phyloP scores from a whole-genome alignment of 2,113 vertebrate genomes.

The Cromileptes altivelis region DNA sequence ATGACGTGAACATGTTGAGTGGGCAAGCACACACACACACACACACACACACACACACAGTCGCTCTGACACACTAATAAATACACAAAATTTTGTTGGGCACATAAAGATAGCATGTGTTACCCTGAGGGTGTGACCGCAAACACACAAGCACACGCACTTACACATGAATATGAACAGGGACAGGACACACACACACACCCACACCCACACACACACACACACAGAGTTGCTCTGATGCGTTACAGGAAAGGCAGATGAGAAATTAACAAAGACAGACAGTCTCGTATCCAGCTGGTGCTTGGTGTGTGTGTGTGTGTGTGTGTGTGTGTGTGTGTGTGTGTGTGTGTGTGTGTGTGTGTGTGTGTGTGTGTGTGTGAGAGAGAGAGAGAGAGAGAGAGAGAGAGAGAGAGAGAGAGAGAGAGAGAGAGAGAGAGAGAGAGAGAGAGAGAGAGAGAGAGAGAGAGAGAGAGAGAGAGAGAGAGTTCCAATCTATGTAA shows the following conservation, averaged over 20 bases:
- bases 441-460: too few species aligned
- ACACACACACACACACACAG: conserved; percentile 13
- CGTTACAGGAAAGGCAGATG: conserved; percentile 49
- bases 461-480: too few species aligned
- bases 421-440: too few species aligned
- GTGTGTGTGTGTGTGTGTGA: too few species aligned
- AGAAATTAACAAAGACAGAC: conserved; percentile 73
- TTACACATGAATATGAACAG: not conserved
- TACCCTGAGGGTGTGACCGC: conserved; percentile 65
- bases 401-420: too few species aligned
- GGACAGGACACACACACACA: not conserved
- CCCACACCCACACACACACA: conserved; percentile 18
- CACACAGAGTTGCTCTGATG: conserved; percentile 26
- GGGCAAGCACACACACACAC: conserved; percentile 8
- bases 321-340: conserved; percentile 40
- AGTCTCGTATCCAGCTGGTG: conserved; percentile 69
- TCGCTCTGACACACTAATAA: conserved; percentile 12
- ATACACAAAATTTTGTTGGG: conserved; percentile 59
- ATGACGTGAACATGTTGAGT: conserved; percentile 68
- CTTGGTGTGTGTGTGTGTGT: conserved; percentile 32
- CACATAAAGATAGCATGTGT: conserved; percentile 70
- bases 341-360: conserved; percentile 5
- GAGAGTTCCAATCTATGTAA: conserved; percentile 27
- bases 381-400: too few species aligned
- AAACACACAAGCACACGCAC: conserved; percentile 11